phyloP scores from a whole-genome alignment of 2,888 invertebrate species.

The Phalangium opilio region DNA sequence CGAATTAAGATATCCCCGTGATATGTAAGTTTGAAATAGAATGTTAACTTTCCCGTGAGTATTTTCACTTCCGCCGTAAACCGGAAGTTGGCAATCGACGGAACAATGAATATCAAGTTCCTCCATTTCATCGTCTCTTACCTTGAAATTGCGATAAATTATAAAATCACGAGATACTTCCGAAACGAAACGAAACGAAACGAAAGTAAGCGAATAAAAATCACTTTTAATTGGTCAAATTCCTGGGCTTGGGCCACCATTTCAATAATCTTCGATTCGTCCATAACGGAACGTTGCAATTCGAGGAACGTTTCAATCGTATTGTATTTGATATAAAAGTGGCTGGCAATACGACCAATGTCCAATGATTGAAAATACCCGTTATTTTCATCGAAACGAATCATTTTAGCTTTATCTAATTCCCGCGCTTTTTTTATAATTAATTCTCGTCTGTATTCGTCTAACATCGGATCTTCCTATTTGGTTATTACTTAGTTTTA shows the following conservation, averaged over 20 bases:
- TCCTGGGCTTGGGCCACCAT: constrained; percentile 86
- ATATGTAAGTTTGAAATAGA: constrained; percentile 75
- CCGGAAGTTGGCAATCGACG: constrained; percentile 58
- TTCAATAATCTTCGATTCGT: constrained; percentile 66
- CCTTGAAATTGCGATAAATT: no score
- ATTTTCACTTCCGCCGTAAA: constrained; percentile 71
- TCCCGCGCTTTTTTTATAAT: constrained; percentile 63
- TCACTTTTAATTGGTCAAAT: constrained; percentile 82
- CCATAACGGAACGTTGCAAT: constrained; percentile 45
- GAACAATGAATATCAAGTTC: constrained; percentile 66
- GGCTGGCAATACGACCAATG: constrained; percentile 88
- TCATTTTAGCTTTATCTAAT: constrained; percentile 84
- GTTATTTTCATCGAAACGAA: constrained; percentile 69
- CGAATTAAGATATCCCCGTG: constrained; percentile 58
- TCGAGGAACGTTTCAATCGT: constrained; percentile 77
- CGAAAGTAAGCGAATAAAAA: background rate
- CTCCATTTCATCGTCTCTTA: constrained; percentile 83
- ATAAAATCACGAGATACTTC: no score
- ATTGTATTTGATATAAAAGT: constrained; percentile 91
- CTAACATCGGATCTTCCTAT: constrained; percentile 62
- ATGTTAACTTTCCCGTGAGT: constrained; percentile 90
- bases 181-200: constrained; percentile 11
- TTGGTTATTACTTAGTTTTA: no score
- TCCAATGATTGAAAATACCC: constrained; percentile 57
- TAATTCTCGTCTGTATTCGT: constrained; percentile 56